Conservation (phyloP, 2,797 vertebrate species). For the Parauchenoglanis punctatus region DNA sequence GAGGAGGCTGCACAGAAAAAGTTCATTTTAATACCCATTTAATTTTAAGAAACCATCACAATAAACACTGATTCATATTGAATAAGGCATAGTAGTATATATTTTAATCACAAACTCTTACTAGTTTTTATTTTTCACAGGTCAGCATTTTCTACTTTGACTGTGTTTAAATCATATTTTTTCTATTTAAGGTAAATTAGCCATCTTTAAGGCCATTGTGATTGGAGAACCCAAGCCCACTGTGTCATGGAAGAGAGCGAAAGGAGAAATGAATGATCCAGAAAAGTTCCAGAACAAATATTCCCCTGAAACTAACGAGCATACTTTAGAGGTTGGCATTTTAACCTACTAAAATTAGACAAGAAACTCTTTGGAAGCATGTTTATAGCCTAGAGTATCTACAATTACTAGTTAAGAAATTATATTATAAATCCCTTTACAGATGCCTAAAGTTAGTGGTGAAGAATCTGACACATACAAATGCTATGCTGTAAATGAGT, state of each 20-base stretch:
- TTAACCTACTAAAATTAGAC: background rate
- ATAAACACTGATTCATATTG: background rate
- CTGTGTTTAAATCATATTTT: background rate
- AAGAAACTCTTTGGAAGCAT: background rate
- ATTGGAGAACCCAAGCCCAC: conserved; percentile 79
- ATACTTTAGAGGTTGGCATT: conserved; percentile 80
- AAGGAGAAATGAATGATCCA: conserved; percentile 75
- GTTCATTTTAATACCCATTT: background rate
- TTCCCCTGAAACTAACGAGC: conserved; percentile 66
- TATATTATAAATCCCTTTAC: conserved; percentile 39
- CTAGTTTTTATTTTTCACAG: background rate
- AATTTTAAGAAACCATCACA: background rate
- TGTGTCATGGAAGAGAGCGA: conserved; percentile 79
- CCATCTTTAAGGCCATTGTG: conserved; percentile 82
- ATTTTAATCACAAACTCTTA: background rate
- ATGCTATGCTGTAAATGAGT: conserved; percentile 82
- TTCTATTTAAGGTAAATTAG: conserved; percentile 79
- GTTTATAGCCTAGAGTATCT: background rate
- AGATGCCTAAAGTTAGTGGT: conserved; percentile 80
- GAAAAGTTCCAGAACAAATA: conserved; percentile 75
- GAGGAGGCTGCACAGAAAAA: background rate
- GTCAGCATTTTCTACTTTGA: background rate
- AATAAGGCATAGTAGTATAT: background rate
- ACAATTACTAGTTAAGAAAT: background rate
- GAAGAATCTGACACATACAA: conserved; percentile 85